Percentiles rank a stretch among this genome's conserved stretches.
Conservation (phyloP, 2,888 invertebrate genomes). For the Venustoraphidia nigricollis region DNA sequence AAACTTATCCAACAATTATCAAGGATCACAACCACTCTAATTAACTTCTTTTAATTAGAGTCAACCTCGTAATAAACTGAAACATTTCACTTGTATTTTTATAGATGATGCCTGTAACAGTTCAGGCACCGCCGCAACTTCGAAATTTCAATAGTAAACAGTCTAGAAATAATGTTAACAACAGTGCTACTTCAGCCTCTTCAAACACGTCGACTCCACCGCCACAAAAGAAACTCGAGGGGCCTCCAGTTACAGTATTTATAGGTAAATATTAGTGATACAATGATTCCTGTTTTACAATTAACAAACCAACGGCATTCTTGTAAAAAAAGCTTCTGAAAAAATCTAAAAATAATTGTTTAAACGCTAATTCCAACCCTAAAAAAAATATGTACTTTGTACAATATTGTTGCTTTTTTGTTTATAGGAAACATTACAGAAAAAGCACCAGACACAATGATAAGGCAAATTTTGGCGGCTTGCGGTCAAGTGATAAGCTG, state of each 20-base stretch:
- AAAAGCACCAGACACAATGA: constrained; percentile 87
- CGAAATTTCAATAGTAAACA: constrained; percentile 22
- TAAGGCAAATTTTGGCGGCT: constrained; percentile 77
- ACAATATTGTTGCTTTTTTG: background rate
- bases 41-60: too few species aligned
- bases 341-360: too few species aligned
- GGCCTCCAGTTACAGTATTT: constrained; percentile 92
- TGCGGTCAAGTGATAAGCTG: constrained; percentile 92
- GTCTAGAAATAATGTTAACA: constrained; percentile 2
- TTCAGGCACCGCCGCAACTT: constrained; percentile 27
- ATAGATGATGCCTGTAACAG: constrained; percentile 37
- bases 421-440: constrained; percentile 72
- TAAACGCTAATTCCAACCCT: too few species aligned
- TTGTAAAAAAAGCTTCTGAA: too few species aligned
- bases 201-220: constrained; percentile 12
- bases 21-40: too few species aligned
- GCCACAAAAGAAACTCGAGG: constrained; percentile 33
- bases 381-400: too few species aligned
- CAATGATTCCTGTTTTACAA: too few species aligned
- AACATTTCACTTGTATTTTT: constrained; percentile 12
- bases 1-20: too few species aligned
- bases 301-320: too few species aligned
- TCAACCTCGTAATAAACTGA: too few species aligned
- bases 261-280: constrained; percentile 68
- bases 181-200: constrained; percentile 17